A percentile compares a stretch with the other conserved stretches of the same genome.
These are phyloP conservation scores for Murina feae DNA, from an alignment of 2,113 vertebrate genomes.

Conservation along the genomic window DNA sequence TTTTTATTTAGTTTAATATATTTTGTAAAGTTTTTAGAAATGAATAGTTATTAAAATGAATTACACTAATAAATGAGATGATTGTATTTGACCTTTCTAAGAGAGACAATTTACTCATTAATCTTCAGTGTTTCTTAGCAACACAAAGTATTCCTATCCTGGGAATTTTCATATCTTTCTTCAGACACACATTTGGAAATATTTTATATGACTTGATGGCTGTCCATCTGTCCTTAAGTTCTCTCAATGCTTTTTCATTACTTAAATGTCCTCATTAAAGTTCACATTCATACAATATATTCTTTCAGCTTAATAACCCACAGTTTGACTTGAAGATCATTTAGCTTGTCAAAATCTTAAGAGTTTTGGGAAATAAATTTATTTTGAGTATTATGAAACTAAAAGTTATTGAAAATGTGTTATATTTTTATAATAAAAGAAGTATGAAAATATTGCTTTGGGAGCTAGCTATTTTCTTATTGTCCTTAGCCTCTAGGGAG, in stretches of 20 bases:
- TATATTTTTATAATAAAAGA: conserved; percentile 78
- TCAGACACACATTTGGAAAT: conserved; percentile 73
- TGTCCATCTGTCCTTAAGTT: conserved; percentile 79
- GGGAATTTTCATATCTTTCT: conserved; percentile 75
- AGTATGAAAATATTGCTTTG: conserved; percentile 75
- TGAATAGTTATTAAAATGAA: conserved; percentile 74
- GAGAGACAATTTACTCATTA: conserved; percentile 78
- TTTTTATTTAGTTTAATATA: conserved; percentile 62
- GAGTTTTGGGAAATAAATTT: conserved; percentile 78
- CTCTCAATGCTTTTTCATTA: conserved; percentile 71
- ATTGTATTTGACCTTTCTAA: conserved; percentile 73
- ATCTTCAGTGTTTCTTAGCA: conserved; percentile 79
- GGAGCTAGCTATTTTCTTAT: conserved; percentile 78
- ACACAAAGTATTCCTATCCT: conserved; percentile 72
- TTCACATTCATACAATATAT: conserved; percentile 31
- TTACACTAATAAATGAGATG: conserved; percentile 74
- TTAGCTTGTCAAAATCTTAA: conserved; percentile 77
- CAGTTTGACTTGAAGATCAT: conserved; percentile 75
- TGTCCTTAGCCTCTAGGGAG: conserved; percentile 71
- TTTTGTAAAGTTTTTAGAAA: conserved; percentile 71
- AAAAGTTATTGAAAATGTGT: conserved; percentile 81
- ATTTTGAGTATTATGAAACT: conserved; percentile 73
- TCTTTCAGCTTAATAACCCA: conserved; percentile 72
- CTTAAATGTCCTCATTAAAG: conserved; percentile 70
- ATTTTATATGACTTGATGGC: conserved; percentile 74